Percentiles rank a stretch among this genome's conserved stretches.
Conservation (phyloP, 2,888 invertebrate genomes). For the Lithophane leautieri region DNA sequence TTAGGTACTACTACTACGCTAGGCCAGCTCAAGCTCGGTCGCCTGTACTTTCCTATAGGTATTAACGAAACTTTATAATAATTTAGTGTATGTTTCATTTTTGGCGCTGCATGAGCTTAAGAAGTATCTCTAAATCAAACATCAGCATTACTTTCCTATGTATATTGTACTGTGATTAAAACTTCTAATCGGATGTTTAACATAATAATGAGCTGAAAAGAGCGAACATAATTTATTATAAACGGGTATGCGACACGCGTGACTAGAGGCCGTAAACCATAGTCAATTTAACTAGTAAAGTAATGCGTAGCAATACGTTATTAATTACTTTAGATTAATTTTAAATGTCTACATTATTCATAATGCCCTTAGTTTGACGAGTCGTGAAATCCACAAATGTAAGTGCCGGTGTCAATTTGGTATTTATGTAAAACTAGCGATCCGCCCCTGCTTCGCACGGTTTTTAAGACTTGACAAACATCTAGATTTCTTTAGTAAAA, state of each 20-base stretch:
- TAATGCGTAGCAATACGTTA: not conserved
- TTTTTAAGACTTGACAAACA: not conserved
- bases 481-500: not conserved
- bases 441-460: not conserved
- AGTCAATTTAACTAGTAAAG: slow-evolving; percentile 5
- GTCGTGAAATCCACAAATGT: not conserved
- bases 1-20: too few relatives aligned
- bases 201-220: slow-evolving; percentile 10
- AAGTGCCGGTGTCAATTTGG: too few relatives aligned
- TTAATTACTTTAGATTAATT: not conserved
- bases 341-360: not conserved
- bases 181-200: slow-evolving; percentile 6
- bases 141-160: not conserved
- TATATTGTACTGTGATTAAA: not conserved
- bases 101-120: too few relatives aligned
- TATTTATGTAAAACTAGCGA: not conserved
- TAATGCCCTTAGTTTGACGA: not conserved
- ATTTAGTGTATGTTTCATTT: too few relatives aligned
- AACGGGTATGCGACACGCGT: slow-evolving; percentile 21
- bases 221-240: slow-evolving; percentile 30
- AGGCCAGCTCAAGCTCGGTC: too few relatives aligned
- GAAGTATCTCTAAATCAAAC: not conserved
- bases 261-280: not conserved
- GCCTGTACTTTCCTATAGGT: too few relatives aligned
- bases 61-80: too few relatives aligned